Evolutionary conservation across 2,888 invertebrate species (phyloP).

Genomic region (Meteorus colon): DNA sequence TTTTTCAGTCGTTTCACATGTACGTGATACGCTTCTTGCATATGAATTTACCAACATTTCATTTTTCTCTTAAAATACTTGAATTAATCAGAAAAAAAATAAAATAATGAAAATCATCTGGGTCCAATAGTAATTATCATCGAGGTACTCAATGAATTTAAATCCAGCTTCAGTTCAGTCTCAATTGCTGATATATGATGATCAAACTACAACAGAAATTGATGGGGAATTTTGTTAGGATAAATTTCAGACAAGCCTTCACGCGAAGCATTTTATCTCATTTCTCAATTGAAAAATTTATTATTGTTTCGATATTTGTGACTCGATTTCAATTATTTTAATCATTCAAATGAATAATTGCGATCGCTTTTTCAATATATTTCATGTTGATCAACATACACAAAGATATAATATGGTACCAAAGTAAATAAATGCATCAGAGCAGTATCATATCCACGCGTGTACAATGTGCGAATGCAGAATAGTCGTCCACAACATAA

Average conservation of each 20-base stretch:
- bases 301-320: no score
- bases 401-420: no score
- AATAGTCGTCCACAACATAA: conserved; percentile 55
- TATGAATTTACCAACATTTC: conserved; percentile 34
- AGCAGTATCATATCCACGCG: conserved; percentile 2
- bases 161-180: background rate
- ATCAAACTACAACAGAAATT: no score
- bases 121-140: background rate
- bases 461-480: conserved; percentile 7
- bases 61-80: conserved; percentile 10
- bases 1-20: conserved; percentile 34
- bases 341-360: no score
- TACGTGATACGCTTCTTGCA: conserved; percentile 39
- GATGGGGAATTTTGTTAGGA: no score
- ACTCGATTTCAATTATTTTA: no score
- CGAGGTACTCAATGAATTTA: background rate
- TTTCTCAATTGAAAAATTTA: no score
- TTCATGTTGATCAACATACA: no score
- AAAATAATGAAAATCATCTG: background rate
- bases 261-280: no score
- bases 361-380: no score
- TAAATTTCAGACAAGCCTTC: no score
- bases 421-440: background rate
- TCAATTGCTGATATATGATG: no score
- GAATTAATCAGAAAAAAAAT: conserved; percentile 1